These are phyloP conservation scores for Drosophila diplacantha DNA, from an alignment of 2,888 invertebrate species.

Conservation along the genomic window DNA sequence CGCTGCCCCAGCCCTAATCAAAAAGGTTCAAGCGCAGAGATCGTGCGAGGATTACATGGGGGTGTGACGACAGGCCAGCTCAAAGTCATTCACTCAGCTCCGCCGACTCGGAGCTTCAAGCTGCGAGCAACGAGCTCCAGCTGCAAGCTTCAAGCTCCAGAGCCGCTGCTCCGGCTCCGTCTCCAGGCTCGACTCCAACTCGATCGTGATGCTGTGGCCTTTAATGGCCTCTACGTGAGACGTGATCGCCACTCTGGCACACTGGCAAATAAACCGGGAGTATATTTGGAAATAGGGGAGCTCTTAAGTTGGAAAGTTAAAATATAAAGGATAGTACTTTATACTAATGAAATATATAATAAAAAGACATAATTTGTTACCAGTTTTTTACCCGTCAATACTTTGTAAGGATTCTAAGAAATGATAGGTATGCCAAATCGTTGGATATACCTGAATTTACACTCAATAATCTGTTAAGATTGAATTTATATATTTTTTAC, in stretches of 20 bases:
- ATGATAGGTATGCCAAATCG: neutral
- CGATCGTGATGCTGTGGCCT: conserved; percentile 66
- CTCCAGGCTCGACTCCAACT: conserved; percentile 16
- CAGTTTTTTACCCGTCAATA: neutral
- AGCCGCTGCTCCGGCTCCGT: conserved; percentile 1
- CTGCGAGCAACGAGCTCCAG: conserved; percentile 11
- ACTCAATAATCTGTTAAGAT: no score
- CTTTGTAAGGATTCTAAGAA: neutral
- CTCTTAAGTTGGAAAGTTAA: neutral
- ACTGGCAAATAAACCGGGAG: conserved; percentile 5
- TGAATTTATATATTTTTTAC: neutral
- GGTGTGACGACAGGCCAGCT: conserved; percentile 66
- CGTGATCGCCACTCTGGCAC: conserved; percentile 19
- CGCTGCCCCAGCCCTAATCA: conserved; percentile 53
- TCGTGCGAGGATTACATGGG: conserved; percentile 69
- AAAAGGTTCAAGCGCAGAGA: conserved; percentile 50
- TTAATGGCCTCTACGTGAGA: conserved; percentile 75
- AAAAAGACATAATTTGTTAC: neutral
- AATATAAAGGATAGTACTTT: neutral
- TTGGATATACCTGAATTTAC: no score
- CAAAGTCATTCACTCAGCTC: conserved; percentile 46
- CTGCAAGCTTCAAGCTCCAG: conserved; percentile 13
- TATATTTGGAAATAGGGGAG: neutral
- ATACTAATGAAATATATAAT: neutral
- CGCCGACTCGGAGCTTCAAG: conserved; percentile 19